Base-by-base conservation (phyloP, 2,797 vertebrate genomes). In the Chiroxiphia lanceolata region DNA sequence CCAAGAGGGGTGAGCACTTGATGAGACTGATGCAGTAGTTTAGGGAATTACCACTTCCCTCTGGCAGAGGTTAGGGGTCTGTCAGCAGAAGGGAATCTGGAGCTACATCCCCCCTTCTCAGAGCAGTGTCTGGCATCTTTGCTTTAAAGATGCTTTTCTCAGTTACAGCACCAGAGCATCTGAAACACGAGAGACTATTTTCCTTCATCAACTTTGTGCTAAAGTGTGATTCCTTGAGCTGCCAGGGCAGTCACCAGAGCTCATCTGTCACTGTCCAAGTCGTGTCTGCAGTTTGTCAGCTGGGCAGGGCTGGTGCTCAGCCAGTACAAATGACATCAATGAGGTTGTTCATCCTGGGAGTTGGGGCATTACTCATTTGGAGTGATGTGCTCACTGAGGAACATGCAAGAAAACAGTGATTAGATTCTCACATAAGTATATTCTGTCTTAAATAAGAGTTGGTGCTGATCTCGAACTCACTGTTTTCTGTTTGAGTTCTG, bases 341-440 rank as follows among this genome's bases (percentile, higher is more conserved):
- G 0, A 38, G 48, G 5, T 14, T 48, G 59, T 48, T 84, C 50
- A 0, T 42, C 0, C 11, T 65, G 61, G 65, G 76, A 57, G 26
- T 3, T 47, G 69, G 56, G 65, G 12, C 50, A 3, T 91, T 90
- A 38, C 83, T 94, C 78, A 17, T 47, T 63, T 3, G 16, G 26
- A 53, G 81, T 59, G 67, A 33, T 51, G 19, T 69, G 47, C 47
- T 38, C 36, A 12, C 36, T 42, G 79, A 26, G 84, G 31, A 67
- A 57, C 82, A 14, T 0, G 1, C 50, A 38, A 51, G 53, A 42
- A 84, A 83, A 29, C 64, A 40, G 48, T 13, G 45, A 34, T 75
- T 19, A 26, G 33, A 31, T 53, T 19, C 51, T 31, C 16, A 4
- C 44, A 67, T 11, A 38, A 57, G 33, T 45, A 0, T 33, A 5